Evolutionary conservation across 2,888 invertebrate species (phyloP), one percentile per base, ranked within the genome.

Genomic region (Eupithecia subfuscata): DNA sequence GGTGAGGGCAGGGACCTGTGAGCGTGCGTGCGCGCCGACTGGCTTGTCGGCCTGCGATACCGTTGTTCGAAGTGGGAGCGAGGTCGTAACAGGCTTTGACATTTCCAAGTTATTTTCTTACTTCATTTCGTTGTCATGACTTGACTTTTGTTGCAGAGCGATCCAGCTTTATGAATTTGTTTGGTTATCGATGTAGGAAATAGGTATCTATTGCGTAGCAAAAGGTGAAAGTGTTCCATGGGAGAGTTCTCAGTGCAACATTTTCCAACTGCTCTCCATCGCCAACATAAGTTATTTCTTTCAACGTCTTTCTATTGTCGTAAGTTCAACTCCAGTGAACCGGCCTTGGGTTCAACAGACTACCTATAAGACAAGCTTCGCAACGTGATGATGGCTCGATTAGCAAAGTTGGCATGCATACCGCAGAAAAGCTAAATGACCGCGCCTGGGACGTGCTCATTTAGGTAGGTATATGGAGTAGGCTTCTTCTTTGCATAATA

Each of bases 21-120:
- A 86, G 86, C 87, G 87, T 86, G 87, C 87, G 88, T 87, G 85
- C 87, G 87, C 87, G 88, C 87, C 84, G 90, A 89, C 88, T 85
- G 87, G 83, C 84, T 85, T 88, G 87, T 85, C 89, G 86, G 85
- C 86, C 81, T 83, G 86, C 87, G 89, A 89, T 93, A 94, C 93
- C 93, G 93, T 93, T 93, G 93, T 83, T 83, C 83, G 86, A 90
- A 91, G 92, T 88, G 92, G 91, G 91, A 91, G 91, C 87, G 92
- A 91, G 92, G 91, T 87, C 90, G 90, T 22, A 60, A 60, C 85
- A 89, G 86, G 86, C 90, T 91, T 90, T 91, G 92, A 92, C 93
- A 93, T 94, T 94, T 91, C 85, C 83, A 87, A 92, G 88, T 86
- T 92, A 92, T 92, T 93, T 91, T 83, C 84, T 92, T 92, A 80